phyloP scores from a whole-genome alignment of 2,888 invertebrate species.

The Caenorhabditis afra region DNA sequence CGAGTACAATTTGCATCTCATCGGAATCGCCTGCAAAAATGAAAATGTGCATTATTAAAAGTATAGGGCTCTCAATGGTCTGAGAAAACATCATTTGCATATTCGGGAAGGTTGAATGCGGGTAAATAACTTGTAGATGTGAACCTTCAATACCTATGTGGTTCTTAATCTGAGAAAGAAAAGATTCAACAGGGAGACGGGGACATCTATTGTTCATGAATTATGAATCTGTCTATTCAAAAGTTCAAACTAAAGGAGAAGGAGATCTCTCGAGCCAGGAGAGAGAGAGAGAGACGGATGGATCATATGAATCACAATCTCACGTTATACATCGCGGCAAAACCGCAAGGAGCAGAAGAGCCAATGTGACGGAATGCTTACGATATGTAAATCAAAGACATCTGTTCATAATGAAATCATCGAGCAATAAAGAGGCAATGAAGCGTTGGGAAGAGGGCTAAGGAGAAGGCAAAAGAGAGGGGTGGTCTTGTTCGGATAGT shows the following conservation, averaged over 20 bases:
- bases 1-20: constrained; percentile 60
- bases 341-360: constrained; percentile 32
- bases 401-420: constrained; percentile 59
- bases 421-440: constrained; percentile 53
- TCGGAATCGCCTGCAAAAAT: constrained; percentile 56
- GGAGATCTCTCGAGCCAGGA: background rate
- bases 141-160: background rate
- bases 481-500: constrained; percentile 6
- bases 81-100: background rate
- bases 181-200: background rate
- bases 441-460: constrained; percentile 33
- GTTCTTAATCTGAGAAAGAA: background rate
- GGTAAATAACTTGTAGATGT: background rate
- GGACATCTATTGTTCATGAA: constrained; percentile 16
- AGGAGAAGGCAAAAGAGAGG: background rate
- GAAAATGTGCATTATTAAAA: constrained; percentile 16
- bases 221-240: constrained; percentile 36
- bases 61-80: background rate
- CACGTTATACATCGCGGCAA: constrained; percentile 46
- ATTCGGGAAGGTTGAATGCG: background rate
- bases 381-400: constrained; percentile 61
- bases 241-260: constrained; percentile 25
- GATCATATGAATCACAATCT: constrained; percentile 50
- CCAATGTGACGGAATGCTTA: constrained; percentile 58
- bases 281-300: constrained; percentile 3